A percentile compares a stretch with the other conserved stretches of the same genome.
phyloP scores from a whole-genome alignment of 2,797 vertebrate genomes.

The Pygocentrus nattereri region DNA sequence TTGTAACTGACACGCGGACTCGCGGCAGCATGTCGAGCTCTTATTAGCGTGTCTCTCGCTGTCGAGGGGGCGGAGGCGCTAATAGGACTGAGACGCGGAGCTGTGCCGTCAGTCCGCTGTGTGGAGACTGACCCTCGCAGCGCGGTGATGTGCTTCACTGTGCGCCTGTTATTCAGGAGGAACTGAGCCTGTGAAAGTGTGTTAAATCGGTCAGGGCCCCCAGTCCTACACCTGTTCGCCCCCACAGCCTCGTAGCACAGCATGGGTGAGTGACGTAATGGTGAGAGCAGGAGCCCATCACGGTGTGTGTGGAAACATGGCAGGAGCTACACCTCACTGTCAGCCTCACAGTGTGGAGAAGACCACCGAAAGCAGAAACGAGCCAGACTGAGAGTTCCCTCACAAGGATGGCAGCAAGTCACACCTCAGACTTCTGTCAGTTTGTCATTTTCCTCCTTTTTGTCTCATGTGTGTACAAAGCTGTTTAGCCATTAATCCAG shows the following conservation, averaged over 20 bases:
- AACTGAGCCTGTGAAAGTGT: background rate
- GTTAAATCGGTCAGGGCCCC: background rate
- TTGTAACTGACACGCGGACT: background rate
- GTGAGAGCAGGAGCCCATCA: background rate
- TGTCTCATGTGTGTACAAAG: no score
- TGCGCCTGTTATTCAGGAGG: background rate
- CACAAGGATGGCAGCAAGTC: no score
- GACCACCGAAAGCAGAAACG: no score
- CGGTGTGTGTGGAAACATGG: background rate
- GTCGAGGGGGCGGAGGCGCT: no score
- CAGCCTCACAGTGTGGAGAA: background rate
- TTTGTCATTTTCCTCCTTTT: no score
- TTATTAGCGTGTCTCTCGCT: no score
- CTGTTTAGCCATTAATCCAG: no score
- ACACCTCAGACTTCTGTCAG: no score
- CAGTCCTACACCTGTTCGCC: slow-evolving; percentile 52
- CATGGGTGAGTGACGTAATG: slow-evolving; percentile 52
- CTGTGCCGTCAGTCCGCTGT: no score
- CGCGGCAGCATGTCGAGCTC: background rate
- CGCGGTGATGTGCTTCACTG: background rate
- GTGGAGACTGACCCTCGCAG: no score
- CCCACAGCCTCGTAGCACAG: slow-evolving; percentile 19
- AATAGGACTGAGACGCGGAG: no score
- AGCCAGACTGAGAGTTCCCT: no score
- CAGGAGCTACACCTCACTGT: background rate